Evolutionary conservation across 2,888 invertebrate species (phyloP).

Genomic region (Mantis religiosa): DNA sequence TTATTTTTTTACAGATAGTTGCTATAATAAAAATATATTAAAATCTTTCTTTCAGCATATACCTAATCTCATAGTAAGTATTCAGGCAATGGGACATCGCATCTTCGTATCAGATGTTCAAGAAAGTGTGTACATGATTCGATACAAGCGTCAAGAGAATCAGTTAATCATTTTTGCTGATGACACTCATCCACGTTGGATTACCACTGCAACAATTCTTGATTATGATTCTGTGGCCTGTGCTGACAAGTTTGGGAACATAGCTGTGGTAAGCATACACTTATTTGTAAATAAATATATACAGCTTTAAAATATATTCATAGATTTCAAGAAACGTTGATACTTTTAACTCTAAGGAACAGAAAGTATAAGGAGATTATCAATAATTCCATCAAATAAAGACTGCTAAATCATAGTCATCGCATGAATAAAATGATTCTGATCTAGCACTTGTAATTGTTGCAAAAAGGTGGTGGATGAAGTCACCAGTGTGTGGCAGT

Average conservation of each 20-base stretch:
- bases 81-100: constrained; percentile 90
- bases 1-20: no score
- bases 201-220: constrained; percentile 84
- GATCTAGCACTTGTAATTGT: no score
- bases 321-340: no score
- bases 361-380: no score
- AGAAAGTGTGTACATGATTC: constrained; percentile 93
- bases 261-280: constrained; percentile 68
- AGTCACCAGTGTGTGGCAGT: no score
- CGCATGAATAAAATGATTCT: no score
- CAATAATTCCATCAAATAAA: no score
- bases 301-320: no score
- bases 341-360: no score
- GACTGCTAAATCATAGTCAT: no score
- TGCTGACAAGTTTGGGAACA: constrained; percentile 97
- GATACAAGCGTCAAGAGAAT: constrained; percentile 93
- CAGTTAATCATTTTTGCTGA: constrained; percentile 97
- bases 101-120: constrained; percentile 94
- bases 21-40: not conserved
- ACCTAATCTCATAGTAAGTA: constrained; percentile 89
- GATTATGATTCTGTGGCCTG: constrained; percentile 96
- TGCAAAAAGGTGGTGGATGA: no score
- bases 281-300: not conserved
- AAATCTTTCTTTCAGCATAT: constrained; percentile 65
- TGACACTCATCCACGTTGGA: constrained; percentile 95